These are phyloP conservation scores for Trissolcus brochymenae DNA, from an alignment of 2,888 invertebrate species.

Conservation along the genomic window DNA sequence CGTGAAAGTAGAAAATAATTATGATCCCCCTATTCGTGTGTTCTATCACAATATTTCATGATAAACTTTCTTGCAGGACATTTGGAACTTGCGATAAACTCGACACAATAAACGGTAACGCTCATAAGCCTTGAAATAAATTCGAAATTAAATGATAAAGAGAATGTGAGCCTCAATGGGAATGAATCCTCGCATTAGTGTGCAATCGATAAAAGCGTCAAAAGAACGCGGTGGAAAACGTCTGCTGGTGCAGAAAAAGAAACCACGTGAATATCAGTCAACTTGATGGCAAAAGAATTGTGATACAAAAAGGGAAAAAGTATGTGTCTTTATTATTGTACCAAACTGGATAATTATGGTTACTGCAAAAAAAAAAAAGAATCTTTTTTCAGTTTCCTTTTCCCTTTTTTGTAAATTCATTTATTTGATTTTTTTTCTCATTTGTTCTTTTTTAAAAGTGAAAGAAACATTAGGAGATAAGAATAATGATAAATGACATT, in stretches of 20 bases:
- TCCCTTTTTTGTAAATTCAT: too few relatives aligned
- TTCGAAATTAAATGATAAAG: slow-evolving; percentile 9
- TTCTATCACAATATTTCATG: too few relatives aligned
- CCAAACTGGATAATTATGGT: too few relatives aligned
- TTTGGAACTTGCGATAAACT: too few relatives aligned
- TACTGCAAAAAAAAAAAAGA: too few relatives aligned
- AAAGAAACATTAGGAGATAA: not conserved
- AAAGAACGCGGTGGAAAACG: slow-evolving; percentile 4
- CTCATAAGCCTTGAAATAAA: not conserved
- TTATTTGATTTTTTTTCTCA: too few relatives aligned
- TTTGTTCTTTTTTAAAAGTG: too few relatives aligned
- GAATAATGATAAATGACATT: slow-evolving; percentile 11
- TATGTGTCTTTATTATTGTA: too few relatives aligned
- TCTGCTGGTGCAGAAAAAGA: slow-evolving; percentile 4
- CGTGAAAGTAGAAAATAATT: too few relatives aligned
- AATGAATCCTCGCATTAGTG: slow-evolving; percentile 3
- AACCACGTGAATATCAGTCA: slow-evolving; percentile 11
- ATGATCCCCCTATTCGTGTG: too few relatives aligned
- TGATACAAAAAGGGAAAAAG: not conserved
- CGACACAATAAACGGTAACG: slow-evolving; percentile 2
- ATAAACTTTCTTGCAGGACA: too few relatives aligned
- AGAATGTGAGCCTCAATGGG: slow-evolving; percentile 5
- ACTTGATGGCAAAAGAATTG: slow-evolving; percentile 11
- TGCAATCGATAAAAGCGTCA: slow-evolving; percentile 7
- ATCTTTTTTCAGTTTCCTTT: too few relatives aligned